Conservation (phyloP, 2,113 vertebrate genomes). For the Myrmophylax atrothorax region DNA sequence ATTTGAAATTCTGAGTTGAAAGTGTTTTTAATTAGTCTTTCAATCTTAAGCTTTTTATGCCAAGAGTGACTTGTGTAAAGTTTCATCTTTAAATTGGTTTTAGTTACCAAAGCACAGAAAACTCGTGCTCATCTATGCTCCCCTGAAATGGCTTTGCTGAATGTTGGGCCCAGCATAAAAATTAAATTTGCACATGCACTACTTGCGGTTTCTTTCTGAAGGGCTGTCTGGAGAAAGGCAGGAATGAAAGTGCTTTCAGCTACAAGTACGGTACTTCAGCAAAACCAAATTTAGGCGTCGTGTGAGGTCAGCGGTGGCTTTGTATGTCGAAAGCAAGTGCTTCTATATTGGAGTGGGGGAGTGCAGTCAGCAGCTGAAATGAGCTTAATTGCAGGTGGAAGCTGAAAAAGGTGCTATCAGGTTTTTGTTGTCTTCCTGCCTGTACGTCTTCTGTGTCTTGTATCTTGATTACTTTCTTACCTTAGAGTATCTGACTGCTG, state of each 20-base stretch:
- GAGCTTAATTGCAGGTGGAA: conserved; percentile 37
- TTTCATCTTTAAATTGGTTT: not conserved
- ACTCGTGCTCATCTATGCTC: not conserved
- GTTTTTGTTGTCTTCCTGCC: not conserved
- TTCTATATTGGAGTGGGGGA: not conserved
- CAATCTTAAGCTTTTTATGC: not conserved
- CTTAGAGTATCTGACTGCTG: not conserved
- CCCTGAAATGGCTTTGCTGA: not conserved
- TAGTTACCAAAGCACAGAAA: not conserved
- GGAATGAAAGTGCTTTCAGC: conserved; percentile 52
- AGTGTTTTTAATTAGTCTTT: conserved; percentile 8
- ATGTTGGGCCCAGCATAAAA: not conserved
- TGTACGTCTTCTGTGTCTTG: not conserved
- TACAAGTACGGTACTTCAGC: conserved; percentile 33
- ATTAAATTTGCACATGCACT: not conserved
- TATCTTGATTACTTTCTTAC: not conserved
- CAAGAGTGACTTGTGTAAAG: not conserved
- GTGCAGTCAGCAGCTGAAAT: conserved; percentile 24
- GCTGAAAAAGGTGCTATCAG: not conserved
- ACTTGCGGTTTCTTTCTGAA: not conserved
- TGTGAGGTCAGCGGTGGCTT: conserved; percentile 39
- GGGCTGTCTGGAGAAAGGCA: conserved; percentile 35
- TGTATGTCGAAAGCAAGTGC: conserved; percentile 1
- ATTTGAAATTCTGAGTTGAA: not conserved
- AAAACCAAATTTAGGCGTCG: conserved; percentile 27